A percentile compares a stretch with the other conserved stretches of the same genome.
phyloP scores from a whole-genome alignment of 2,113 vertebrate species.

The Coreoperca whiteheadi region DNA sequence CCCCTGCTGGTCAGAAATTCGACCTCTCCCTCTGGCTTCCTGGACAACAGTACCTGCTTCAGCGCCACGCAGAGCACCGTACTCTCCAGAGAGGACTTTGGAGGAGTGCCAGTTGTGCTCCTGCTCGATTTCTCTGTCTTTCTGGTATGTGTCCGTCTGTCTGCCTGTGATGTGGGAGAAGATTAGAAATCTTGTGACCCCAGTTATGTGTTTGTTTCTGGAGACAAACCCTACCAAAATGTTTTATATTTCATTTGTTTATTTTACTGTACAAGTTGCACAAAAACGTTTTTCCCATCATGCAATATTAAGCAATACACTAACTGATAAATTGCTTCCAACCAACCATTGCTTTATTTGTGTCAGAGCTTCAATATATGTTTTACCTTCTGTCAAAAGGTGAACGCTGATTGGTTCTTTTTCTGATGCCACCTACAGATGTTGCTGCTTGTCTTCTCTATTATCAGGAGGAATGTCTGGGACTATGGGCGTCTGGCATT shows the following conservation, averaged over 20 bases:
- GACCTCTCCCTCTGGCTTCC: background rate
- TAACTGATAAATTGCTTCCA: background rate
- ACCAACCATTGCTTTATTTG: background rate
- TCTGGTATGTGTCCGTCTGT: conserved; percentile 69
- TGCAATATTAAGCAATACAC: background rate
- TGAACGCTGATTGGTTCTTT: conserved; percentile 3
- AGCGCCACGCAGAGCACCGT: conserved; percentile 87
- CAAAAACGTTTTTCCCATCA: background rate
- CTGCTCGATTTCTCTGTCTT: conserved; percentile 91
- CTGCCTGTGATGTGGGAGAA: background rate
- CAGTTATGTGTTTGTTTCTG: background rate
- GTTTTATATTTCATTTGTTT: background rate
- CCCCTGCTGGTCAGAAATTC: conserved; percentile 27
- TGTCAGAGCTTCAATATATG: too few species aligned
- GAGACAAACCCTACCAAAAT: background rate
- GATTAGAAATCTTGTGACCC: background rate
- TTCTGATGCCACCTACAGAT: conserved; percentile 78
- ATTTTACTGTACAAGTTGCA: background rate
- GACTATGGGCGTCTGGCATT: conserved; percentile 94
- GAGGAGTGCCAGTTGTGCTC: conserved; percentile 91
- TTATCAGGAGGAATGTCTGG: conserved; percentile 93
- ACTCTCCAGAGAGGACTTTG: conserved; percentile 88
- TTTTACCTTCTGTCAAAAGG: background rate
- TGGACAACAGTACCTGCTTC: conserved; percentile 87
- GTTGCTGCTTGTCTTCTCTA: conserved; percentile 88